A percentile compares a stretch with the other conserved stretches of the same genome.
Conservation (phyloP, 2,113 vertebrate species). For the Astur gentilis region DNA sequence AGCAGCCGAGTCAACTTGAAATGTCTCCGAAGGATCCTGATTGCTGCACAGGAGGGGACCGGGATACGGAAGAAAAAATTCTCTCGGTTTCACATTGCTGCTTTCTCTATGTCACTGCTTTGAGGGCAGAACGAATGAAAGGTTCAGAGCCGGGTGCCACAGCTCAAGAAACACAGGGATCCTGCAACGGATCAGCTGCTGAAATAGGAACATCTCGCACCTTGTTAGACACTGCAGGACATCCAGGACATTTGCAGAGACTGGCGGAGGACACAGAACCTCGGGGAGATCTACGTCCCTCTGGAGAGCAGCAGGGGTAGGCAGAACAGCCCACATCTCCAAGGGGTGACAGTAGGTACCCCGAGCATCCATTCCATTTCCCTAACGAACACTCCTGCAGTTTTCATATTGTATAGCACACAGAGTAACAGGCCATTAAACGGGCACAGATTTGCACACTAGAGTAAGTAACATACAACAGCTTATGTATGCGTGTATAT, state of each 20-base stretch:
- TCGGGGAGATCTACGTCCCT: background rate
- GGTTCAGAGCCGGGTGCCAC: background rate
- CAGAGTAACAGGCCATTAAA: rapidly evolving
- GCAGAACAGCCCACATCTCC: background rate
- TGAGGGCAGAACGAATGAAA: background rate
- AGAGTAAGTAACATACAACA: background rate
- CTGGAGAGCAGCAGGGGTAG: background rate
- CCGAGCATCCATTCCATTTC: rapidly evolving
- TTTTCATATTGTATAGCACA: background rate
- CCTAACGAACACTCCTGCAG: background rate
- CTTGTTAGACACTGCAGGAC: background rate
- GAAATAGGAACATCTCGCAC: background rate
- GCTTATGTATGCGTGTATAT: rapidly evolving
- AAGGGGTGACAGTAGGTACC: background rate
- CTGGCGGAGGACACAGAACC: background rate
- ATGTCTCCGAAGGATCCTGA: slow-evolving; percentile 30
- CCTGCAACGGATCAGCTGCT: background rate
- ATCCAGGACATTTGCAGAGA: background rate
- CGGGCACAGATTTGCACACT: background rate
- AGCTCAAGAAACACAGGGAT: background rate
- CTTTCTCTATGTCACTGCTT: background rate
- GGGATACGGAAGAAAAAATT: background rate
- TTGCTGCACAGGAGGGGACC: slow-evolving; percentile 20
- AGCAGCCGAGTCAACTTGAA: slow-evolving; percentile 28
- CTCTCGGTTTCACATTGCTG: background rate